Conservation (phyloP, 2,888 invertebrate species). For the Nomada fucata region DNA sequence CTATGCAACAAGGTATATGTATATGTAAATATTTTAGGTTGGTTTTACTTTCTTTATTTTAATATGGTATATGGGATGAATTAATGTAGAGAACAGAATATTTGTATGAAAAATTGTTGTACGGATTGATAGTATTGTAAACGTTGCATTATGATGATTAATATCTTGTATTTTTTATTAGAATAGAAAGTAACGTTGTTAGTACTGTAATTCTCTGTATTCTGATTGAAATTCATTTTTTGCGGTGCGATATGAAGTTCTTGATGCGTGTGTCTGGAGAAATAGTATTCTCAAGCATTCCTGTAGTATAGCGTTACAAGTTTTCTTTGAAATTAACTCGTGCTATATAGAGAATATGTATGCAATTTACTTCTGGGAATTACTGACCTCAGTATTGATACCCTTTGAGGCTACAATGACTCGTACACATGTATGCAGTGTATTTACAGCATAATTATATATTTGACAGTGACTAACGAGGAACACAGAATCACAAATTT, state of each 20-base stretch:
- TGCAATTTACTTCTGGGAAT: background rate
- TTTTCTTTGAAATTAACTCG: background rate
- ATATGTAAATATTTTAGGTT: background rate
- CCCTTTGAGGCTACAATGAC: background rate
- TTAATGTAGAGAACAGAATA: no score
- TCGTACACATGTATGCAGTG: background rate
- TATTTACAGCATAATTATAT: background rate
- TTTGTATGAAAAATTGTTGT: no score
- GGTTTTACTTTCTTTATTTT: background rate
- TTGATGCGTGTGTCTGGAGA: background rate
- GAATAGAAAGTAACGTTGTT: no score
- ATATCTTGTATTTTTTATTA: no score
- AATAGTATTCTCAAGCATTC: background rate
- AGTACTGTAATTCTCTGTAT: no score
- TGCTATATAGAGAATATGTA: background rate
- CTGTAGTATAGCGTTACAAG: background rate
- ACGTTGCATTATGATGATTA: no score
- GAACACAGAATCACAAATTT: background rate
- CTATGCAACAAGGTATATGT: background rate
- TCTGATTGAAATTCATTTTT: no score
- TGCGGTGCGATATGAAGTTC: no score
- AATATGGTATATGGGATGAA: background rate
- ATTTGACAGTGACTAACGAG: conserved; percentile 11
- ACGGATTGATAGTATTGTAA: no score
- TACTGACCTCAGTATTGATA: background rate